Evolutionary conservation across 2,797 vertebrate genomes (phyloP), one percentile per base, ranked within the genome.

Genomic region (Melopsittacus undulatus): DNA sequence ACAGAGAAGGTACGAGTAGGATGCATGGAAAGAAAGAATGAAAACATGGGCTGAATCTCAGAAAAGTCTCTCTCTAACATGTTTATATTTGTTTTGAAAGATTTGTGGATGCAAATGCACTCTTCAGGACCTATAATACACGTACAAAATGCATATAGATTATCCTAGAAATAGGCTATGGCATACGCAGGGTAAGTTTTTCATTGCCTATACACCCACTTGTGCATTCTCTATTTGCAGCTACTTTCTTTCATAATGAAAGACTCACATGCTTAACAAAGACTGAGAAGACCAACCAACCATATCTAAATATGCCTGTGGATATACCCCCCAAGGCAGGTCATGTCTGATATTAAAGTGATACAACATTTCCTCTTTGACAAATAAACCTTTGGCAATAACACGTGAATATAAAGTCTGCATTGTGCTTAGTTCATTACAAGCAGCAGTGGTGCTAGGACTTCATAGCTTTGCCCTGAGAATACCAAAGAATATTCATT

Each of bases 401-500:
- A 63, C 57, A 19, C 0, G 9, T 36, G 46, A 75, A 61, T 15
- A 46, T 29, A 69, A 87, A 87, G 17, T 4, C 62, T n/a, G 49
- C 21, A 2, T 21, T 43, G 42, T 12, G 5, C 34, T 63, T 18
- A 30, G 42, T 34, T 64, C 21, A 17, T 84, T 66, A 26, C 23
- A 12, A 75, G 38, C 8, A 29, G 10, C 1, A 26, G 27, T 51
- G 64, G 43, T 49, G 64, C 66, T 70, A 26, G 48, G 42, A 54
- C 27, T 87, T 85, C 83, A 46, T 5, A 24, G 62, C 79, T 24
- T 5, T 61, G 87, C 93, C 63, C n/a, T 72, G 78, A 68, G 92
- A 89, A 94, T 80, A 66, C 90, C 59, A 56, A 92, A 62, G 92
- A 88, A 83, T 83, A 77, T 70, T 72, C 82, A 70, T 79, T 94